Evolutionary conservation across 2,888 invertebrate species (phyloP).

Genomic region (Chrysolina americana): DNA sequence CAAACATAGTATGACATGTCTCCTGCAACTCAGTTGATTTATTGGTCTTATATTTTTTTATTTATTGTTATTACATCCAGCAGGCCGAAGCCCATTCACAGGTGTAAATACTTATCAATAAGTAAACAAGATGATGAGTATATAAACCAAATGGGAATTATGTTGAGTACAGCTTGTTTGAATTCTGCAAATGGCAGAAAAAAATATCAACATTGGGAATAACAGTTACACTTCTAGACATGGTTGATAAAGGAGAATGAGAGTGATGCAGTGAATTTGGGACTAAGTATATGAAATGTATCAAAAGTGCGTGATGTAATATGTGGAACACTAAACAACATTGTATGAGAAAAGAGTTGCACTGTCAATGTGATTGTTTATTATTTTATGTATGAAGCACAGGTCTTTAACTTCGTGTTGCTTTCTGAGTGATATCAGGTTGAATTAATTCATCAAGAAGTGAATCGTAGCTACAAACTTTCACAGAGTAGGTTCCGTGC

Average conservation of each 20-base stretch:
- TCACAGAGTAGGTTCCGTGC: background rate
- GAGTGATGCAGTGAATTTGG: background rate
- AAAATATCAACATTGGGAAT: background rate
- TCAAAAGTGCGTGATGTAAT: constrained; percentile 1
- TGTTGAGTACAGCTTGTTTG: background rate
- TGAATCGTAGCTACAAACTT: constrained; percentile 6
- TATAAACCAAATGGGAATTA: background rate
- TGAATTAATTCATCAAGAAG: background rate
- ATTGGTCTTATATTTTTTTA: too few relatives aligned
- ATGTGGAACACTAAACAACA: constrained; percentile 9
- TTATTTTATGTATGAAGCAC: constrained; percentile 12
- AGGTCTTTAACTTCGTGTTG: background rate
- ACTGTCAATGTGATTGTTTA: constrained; percentile 19
- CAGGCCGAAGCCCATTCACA: constrained; percentile 10
- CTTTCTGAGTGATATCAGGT: constrained; percentile 2
- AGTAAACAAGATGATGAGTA: constrained; percentile 2
- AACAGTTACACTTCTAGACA: background rate
- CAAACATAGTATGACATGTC: too few relatives aligned
- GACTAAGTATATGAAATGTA: constrained; percentile 2
- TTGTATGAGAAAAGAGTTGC: constrained; percentile 10
- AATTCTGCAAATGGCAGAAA: constrained; percentile 4
- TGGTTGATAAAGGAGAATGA: background rate
- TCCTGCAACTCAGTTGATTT: too few relatives aligned
- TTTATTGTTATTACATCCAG: constrained; percentile 12
- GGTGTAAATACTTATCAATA: constrained; percentile 13